phyloP scores from a whole-genome alignment of 2,113 vertebrate species.

The Corydoras sp. region DNA sequence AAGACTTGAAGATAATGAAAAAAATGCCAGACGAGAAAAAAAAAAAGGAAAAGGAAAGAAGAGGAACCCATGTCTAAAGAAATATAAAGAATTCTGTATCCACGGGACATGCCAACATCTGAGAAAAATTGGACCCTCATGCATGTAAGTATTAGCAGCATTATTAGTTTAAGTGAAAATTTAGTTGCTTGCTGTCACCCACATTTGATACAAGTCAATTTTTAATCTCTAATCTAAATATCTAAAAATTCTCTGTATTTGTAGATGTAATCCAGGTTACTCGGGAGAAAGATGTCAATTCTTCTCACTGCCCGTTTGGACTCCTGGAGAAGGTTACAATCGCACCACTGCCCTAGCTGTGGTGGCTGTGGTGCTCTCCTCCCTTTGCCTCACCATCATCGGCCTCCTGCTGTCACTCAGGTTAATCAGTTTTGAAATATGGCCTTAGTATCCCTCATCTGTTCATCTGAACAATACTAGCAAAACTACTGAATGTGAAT shows the following conservation, averaged over 20 bases:
- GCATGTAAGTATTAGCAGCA: conserved; percentile 75
- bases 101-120: conserved; percentile 88
- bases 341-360: conserved; percentile 85
- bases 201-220: no score
- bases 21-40: conserved; percentile 63
- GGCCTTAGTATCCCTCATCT: no score
- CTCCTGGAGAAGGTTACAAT: conserved; percentile 70
- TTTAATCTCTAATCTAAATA: not conserved
- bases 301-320: conserved; percentile 73
- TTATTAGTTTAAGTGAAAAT: no score
- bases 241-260: not conserved
- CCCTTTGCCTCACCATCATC: conserved; percentile 85
- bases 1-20: conserved; percentile 56
- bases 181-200: no score
- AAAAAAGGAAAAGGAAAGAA: conserved; percentile 83
- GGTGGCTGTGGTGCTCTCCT: conserved; percentile 86
- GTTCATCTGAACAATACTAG: no score
- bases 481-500: no score
- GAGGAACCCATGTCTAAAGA: conserved; percentile 85
- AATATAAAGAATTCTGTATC: conserved; percentile 92
- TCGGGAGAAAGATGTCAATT: conserved; percentile 84
- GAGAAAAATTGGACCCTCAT: conserved; percentile 72
- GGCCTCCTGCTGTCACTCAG: conserved; percentile 85
- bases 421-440: conserved; percentile 52
- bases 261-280: conserved; percentile 76